Evolutionary conservation across 1,140 invertebrate genomes (phyloP).

Genomic region (Nebria ingens): DNA sequence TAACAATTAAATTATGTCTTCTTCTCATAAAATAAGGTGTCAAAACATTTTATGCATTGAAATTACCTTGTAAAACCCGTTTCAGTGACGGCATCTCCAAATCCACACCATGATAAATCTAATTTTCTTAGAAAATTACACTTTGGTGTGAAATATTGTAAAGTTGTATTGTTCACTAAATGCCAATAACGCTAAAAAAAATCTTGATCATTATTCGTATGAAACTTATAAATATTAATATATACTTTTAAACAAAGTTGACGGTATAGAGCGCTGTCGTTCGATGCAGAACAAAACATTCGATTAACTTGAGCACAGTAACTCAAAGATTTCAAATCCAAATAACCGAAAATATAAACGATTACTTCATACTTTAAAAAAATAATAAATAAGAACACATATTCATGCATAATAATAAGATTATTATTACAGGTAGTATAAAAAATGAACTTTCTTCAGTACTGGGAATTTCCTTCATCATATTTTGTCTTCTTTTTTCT

Average conservation of each 20-base stretch:
- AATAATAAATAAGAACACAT: constrained; percentile 1
- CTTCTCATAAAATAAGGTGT: constrained; percentile 14
- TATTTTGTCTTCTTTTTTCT: constrained; percentile 1
- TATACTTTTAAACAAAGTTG: constrained; percentile 65
- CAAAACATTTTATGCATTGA: constrained; percentile 4
- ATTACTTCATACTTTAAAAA: constrained; percentile 42
- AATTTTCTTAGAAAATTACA: constrained; percentile 64
- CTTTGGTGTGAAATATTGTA: constrained; percentile 40
- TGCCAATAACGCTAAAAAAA: constrained; percentile 41
- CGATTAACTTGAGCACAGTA: constrained; percentile 63
- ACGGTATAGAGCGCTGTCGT: constrained; percentile 65
- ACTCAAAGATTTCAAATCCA: constrained; percentile 69
- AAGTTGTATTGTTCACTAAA: constrained; percentile 36
- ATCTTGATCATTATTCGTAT: no score
- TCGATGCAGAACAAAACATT: constrained; percentile 61
- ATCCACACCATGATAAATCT: constrained; percentile 84
- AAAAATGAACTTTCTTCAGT: neutral
- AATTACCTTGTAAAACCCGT: constrained; percentile 48
- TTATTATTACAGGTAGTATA: neutral
- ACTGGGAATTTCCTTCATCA: neutral
- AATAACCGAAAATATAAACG: constrained; percentile 59
- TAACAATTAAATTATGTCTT: constrained; percentile 9
- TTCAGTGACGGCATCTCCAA: constrained; percentile 48
- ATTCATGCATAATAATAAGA: no score
- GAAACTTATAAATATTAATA: no score